These are phyloP conservation scores for Brachymystax lenok DNA, from an alignment of 2,797 vertebrate species.

Conservation along the genomic window DNA sequence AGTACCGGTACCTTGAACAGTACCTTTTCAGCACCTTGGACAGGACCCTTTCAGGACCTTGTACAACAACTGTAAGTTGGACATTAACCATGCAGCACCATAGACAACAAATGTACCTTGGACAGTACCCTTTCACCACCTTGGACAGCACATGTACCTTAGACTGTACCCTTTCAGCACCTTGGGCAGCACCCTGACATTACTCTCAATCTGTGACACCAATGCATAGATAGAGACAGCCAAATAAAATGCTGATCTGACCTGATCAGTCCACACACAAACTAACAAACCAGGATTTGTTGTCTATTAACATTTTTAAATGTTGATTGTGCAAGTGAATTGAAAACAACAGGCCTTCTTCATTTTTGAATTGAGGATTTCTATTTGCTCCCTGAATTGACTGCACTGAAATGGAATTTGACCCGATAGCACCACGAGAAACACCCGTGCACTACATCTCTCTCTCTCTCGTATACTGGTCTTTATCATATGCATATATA, in stretches of 20 bases:
- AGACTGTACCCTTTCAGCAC: background rate
- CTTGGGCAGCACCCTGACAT: background rate
- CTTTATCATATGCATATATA: slow-evolving; percentile 43
- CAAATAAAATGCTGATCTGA: background rate
- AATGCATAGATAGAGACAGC: background rate
- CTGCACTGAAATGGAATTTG: background rate
- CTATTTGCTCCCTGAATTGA: background rate
- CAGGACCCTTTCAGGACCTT: no score
- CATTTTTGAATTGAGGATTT: background rate
- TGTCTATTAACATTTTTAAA: background rate
- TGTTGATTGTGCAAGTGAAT: background rate
- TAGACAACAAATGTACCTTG: background rate
- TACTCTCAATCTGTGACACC: background rate
- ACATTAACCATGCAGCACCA: background rate
- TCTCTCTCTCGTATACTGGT: slow-evolving; percentile 24
- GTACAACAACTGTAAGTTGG: no score
- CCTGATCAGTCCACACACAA: background rate
- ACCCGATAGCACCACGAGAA: background rate
- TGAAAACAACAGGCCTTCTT: background rate
- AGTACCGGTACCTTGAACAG: no score
- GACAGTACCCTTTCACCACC: background rate
- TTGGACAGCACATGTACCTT: background rate
- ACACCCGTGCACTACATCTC: background rate
- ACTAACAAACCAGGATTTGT: background rate
- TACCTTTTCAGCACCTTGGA: no score